These are phyloP conservation scores for Charadrius vociferus DNA, from an alignment of 2,113 vertebrate genomes.

Conservation along the genomic window DNA sequence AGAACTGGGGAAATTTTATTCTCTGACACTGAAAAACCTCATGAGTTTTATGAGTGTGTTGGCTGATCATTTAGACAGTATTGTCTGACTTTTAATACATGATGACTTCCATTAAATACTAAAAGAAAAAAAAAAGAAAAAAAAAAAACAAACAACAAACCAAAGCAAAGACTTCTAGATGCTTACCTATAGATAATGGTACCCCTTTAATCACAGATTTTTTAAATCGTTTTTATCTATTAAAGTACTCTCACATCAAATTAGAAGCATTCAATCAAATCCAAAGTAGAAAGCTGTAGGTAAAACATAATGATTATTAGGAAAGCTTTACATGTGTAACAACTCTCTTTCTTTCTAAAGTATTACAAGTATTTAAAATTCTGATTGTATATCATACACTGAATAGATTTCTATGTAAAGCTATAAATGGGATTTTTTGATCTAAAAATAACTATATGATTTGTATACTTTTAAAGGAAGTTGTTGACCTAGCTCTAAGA, in stretches of 20 bases:
- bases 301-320: not conserved
- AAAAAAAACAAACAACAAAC: not conserved
- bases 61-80: not conserved
- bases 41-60: not conserved
- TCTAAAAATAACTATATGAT: not conserved
- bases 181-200: not conserved
- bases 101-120: not conserved
- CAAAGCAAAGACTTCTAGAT: not conserved
- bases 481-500: not conserved
- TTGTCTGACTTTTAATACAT: not conserved
- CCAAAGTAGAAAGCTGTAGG: not conserved
- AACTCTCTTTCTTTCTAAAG: not conserved
- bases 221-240: not conserved
- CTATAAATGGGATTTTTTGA: not conserved
- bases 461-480: not conserved
- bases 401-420: not conserved
- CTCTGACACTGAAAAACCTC: not conserved
- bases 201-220: not conserved
- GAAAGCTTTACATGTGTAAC: not conserved
- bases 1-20: not conserved
- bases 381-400: not conserved
- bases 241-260: not conserved
- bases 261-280: not conserved
- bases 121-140: not conserved
- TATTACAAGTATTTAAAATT: not conserved